Evolutionary conservation across 2,888 invertebrate species (phyloP).

Genomic region (Prostheceraeus crozeri): DNA sequence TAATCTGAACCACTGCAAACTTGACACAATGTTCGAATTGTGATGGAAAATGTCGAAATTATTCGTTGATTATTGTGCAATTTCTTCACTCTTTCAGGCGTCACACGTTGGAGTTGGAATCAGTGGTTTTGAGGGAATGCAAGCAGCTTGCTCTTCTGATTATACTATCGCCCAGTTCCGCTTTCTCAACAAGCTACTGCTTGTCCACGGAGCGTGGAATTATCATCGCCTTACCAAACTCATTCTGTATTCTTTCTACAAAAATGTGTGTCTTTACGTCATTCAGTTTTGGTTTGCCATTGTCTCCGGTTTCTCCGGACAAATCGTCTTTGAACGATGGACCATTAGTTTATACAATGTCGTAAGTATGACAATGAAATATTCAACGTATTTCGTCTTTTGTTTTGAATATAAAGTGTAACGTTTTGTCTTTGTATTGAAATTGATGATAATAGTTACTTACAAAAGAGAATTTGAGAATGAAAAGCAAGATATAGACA

Average conservation of each 20-base stretch:
- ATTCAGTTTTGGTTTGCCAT: constrained; percentile 93
- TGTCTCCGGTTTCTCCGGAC: constrained; percentile 95
- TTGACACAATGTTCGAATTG: too few relatives aligned
- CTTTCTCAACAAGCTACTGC: constrained; percentile 75
- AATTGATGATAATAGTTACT: constrained; percentile 4
- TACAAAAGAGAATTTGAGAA: too few relatives aligned
- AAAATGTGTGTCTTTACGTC: constrained; percentile 97
- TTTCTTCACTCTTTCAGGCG: constrained; percentile 63
- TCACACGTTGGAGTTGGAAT: constrained; percentile 95
- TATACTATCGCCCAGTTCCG: constrained; percentile 97
- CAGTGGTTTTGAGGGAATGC: constrained; percentile 94
- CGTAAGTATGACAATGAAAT: constrained; percentile 58
- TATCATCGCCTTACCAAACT: constrained; percentile 93
- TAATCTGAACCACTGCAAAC: too few relatives aligned
- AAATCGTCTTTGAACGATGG: constrained; percentile 97
- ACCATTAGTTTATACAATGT: constrained; percentile 96
- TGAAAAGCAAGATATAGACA: too few relatives aligned
- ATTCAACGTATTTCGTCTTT: neutral
- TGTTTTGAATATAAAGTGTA: neutral
- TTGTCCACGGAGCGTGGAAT: constrained; percentile 98
- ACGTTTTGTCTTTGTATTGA: neutral
- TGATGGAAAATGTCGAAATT: too few relatives aligned
- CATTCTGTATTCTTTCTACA: constrained; percentile 97
- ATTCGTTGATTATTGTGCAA: too few relatives aligned
- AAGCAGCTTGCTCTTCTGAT: constrained; percentile 96